phyloP scores from a whole-genome alignment of 2,113 vertebrate species.

The Amblyopsis rosae region DNA sequence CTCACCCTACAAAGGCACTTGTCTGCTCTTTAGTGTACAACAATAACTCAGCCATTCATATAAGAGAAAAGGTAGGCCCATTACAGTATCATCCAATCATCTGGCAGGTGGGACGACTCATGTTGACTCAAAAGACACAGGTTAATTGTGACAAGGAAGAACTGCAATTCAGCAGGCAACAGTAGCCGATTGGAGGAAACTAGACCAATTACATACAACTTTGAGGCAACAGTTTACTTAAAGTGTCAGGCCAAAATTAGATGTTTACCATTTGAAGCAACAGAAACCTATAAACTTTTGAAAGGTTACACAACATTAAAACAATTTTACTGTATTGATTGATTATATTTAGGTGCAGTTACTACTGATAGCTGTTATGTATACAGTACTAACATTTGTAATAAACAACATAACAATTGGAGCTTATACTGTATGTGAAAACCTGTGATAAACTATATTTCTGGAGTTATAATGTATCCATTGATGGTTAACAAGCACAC shows the following conservation, averaged over 20 bases:
- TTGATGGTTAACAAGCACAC: no score
- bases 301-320: neutral
- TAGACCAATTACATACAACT: conserved; percentile 1
- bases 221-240: neutral
- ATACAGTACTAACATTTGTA: no score
- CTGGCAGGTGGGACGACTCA: conserved; percentile 46
- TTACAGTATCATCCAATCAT: conserved; percentile 30
- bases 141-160: conserved; percentile 33
- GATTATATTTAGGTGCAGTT: neutral
- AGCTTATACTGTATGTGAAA: no score
- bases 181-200: conserved; percentile 41
- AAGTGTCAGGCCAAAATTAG: neutral
- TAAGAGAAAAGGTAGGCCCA: conserved; percentile 16
- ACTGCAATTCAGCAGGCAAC: conserved; percentile 46
- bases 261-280: neutral
- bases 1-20: conserved; percentile 12
- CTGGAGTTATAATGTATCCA: no score
- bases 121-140: conserved; percentile 12
- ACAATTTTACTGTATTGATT: neutral
- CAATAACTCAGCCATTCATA: conserved; percentile 64
- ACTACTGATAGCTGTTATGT: no score
- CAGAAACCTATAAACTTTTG: neutral
- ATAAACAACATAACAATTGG: no score
- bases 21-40: conserved; percentile 46
- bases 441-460: no score